Evolutionary conservation across 37 sponge, comb jelly and placozoan genomes (phyloP).

Genomic region (Crambe crambe): DNA sequence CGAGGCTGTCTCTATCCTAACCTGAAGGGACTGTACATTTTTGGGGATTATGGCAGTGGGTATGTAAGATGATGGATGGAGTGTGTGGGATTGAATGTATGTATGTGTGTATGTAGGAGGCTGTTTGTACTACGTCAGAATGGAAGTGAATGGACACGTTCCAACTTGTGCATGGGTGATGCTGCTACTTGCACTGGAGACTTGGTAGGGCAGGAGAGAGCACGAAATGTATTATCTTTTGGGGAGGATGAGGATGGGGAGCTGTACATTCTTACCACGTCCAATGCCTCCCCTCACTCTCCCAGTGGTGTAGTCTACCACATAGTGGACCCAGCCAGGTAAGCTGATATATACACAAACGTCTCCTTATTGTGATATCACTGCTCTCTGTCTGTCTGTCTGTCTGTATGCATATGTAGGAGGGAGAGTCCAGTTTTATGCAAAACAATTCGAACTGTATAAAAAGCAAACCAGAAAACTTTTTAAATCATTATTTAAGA

Average conservation of each 20-base stretch:
- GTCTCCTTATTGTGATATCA: neutral
- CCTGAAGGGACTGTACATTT: conserved; percentile 71
- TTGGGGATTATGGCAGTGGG: conserved; percentile 74
- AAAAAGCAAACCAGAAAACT: no score
- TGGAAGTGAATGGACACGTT: conserved; percentile 26
- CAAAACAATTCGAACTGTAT: no score
- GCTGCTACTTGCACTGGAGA: conserved; percentile 46
- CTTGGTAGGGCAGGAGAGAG: conserved; percentile 33
- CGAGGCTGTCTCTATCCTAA: conserved; percentile 80
- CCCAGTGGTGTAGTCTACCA: conserved; percentile 48
- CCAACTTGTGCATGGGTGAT: conserved; percentile 57
- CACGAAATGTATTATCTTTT: conserved; percentile 59
- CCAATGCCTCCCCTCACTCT: conserved; percentile 26
- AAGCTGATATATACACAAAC: neutral
- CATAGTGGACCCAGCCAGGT: conserved; percentile 55
- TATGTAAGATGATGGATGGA: conserved; percentile 15
- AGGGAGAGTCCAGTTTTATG: neutral
- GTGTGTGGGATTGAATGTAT: conserved; percentile 19
- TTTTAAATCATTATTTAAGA: no score
- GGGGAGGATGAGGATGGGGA: conserved; percentile 75
- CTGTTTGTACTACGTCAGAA: conserved; percentile 34
- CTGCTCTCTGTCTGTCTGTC: neutral
- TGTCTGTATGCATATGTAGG: neutral
- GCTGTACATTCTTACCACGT: conserved; percentile 47
- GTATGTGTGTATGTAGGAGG: no score